These are phyloP conservation scores for Pentalonia nigronervosa DNA, from an alignment of 1,140 invertebrate species.

Conservation along the genomic window DNA sequence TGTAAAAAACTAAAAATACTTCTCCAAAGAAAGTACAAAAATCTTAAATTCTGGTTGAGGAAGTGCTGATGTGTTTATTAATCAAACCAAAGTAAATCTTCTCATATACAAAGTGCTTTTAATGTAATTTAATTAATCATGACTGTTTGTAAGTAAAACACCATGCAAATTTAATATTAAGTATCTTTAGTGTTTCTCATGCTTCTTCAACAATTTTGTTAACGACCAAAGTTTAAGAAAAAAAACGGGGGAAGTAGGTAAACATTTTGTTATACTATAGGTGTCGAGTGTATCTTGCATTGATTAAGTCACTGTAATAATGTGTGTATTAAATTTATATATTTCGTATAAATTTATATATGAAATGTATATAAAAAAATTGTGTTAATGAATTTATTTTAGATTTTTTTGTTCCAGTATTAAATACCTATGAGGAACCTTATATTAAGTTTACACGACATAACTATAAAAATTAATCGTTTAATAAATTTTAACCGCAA, in stretches of 20 bases:
- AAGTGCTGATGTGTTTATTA: neutral
- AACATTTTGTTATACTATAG: no score
- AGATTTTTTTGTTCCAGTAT: no score
- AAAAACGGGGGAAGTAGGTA: neutral
- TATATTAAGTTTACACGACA: no score
- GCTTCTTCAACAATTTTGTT: neutral
- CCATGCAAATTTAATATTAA: conserved; percentile 11
- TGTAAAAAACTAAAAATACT: neutral
- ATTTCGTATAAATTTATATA: no score
- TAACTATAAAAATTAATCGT: no score
- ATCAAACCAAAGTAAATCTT: conserved; percentile 3
- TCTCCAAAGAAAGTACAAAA: neutral
- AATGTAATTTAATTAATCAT: conserved; percentile 15
- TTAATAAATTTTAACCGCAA: no score
- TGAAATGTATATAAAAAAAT: no score
- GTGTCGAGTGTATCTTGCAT: no score
- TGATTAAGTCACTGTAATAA: no score
- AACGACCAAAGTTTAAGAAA: neutral
- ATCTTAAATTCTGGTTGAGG: neutral
- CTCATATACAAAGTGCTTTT: conserved; percentile 5
- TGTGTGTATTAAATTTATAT: no score
- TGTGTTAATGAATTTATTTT: no score
- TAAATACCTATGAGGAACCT: no score
- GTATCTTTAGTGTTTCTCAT: conserved; percentile 9
- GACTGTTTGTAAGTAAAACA: conserved; percentile 3